These are phyloP conservation scores for Steinernema scapterisci DNA, from an alignment of 2,888 invertebrate species.

Conservation along the genomic window DNA sequence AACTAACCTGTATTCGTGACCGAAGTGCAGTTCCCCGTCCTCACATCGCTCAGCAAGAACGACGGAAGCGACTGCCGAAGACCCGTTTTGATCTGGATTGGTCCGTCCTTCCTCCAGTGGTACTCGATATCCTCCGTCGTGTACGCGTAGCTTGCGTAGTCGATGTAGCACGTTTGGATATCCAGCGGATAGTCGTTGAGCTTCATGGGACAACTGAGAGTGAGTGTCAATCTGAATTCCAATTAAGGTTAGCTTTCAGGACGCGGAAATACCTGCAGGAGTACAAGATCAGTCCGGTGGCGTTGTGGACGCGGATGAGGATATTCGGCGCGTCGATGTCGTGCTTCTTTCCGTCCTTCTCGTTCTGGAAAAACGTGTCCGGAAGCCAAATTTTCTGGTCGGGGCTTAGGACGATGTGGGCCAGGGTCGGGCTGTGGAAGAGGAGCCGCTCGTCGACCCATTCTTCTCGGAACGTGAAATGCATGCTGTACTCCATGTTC, in stretches of 20 bases:
- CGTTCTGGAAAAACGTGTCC: conserved; percentile 74
- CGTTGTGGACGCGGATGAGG: conserved; percentile 85
- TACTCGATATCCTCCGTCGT: conserved; percentile 93
- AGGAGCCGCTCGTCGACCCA: conserved; percentile 85
- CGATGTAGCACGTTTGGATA: conserved; percentile 83
- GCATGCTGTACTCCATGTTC: conserved; percentile 79
- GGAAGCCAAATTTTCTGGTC: conserved; percentile 55
- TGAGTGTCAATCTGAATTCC: conserved; percentile 82
- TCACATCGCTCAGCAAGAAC: conserved; percentile 89
- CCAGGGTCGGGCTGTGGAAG: conserved; percentile 60
- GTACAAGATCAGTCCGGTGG: conserved; percentile 87
- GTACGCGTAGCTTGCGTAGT: conserved; percentile 97
- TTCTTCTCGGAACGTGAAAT: conserved; percentile 93
- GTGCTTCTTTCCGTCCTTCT: conserved; percentile 85
- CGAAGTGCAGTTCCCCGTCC: conserved; percentile 81
- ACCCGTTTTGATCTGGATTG: conserved; percentile 82
- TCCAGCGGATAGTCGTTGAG: conserved; percentile 83
- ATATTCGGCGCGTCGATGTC: conserved; percentile 74
- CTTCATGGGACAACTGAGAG: conserved; percentile 94
- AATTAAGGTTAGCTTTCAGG: not conserved
- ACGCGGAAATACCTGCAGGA: conserved; percentile 78
- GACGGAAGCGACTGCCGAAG: conserved; percentile 77
- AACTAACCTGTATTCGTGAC: conserved; percentile 50
- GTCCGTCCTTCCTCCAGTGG: conserved; percentile 89
- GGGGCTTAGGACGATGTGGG: conserved; percentile 55